Conservation (phyloP, 2,797 vertebrate species). For the Gastrophryne carolinensis region DNA sequence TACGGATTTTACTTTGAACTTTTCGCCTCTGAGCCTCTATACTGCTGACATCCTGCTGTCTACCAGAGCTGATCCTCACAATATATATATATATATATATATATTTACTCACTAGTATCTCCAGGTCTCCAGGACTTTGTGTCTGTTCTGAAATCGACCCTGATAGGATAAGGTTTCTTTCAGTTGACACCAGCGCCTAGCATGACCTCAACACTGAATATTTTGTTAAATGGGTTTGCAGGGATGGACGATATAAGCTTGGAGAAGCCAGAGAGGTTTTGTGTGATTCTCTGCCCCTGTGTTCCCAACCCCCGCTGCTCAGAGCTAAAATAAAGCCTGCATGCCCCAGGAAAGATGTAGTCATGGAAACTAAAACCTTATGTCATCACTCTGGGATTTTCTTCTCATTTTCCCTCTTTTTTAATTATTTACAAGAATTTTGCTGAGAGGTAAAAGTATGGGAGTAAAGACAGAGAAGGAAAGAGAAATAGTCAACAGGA, state of each 20-base stretch:
- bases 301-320: conserved; percentile 42
- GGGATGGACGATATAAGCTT: not conserved
- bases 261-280: conserved; percentile 32
- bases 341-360: conserved; percentile 60
- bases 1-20: no score
- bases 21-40: no score
- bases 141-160: no score
- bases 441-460: conserved; percentile 37
- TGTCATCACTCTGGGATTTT: conserved; percentile 63
- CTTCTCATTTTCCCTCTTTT: conserved; percentile 63
- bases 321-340: conserved; percentile 57
- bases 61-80: no score
- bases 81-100: no score
- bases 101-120: no score
- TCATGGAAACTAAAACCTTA: conserved; percentile 63
- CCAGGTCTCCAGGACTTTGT: no score
- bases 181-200: not conserved
- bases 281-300: conserved; percentile 43
- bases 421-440: conserved; percentile 69
- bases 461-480: conserved; percentile 14
- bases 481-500: conserved; percentile 36
- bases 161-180: no score
- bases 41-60: no score
- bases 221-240: conserved; percentile 3
- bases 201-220: not conserved